These are phyloP conservation scores for Eupelmus urozonus DNA, from an alignment of 2,888 invertebrate species.

Conservation along the genomic window DNA sequence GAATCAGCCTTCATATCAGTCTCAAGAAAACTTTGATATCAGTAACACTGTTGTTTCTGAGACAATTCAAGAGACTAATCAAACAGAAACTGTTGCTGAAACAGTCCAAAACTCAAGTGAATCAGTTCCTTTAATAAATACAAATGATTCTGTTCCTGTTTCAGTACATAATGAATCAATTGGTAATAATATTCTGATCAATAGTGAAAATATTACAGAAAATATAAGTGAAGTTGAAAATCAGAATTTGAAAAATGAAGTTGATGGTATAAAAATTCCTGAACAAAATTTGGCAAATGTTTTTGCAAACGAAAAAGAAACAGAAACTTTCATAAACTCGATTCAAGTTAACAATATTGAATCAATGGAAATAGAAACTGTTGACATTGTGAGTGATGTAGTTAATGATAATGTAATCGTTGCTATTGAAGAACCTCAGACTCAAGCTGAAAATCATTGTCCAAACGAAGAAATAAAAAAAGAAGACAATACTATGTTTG, in stretches of 20 bases:
- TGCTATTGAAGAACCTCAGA: constrained; percentile 15
- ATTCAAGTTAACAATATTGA: constrained; percentile 33
- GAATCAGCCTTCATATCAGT: constrained; percentile 17
- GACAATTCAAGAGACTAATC: constrained; percentile 17
- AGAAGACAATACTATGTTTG: background rate
- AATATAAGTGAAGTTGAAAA: constrained; percentile 28
- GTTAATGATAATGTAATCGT: constrained; percentile 3
- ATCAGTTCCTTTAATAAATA: constrained; percentile 33
- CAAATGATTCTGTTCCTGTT: constrained; percentile 28
- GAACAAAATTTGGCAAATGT: constrained; percentile 8
- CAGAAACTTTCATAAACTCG: constrained; percentile 6
- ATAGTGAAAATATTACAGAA: constrained; percentile 24
- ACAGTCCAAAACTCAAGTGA: constrained; percentile 21
- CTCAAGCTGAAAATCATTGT: constrained; percentile 29
- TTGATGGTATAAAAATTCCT: constrained; percentile 11
- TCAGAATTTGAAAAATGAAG: constrained; percentile 7
- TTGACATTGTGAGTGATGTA: constrained; percentile 4
- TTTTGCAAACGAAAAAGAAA: constrained; percentile 13
- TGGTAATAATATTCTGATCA: constrained; percentile 19
- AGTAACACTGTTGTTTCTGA: constrained; percentile 21
- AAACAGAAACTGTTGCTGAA: constrained; percentile 39
- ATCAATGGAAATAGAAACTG: constrained; percentile 10
- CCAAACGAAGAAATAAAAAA: constrained; percentile 10
- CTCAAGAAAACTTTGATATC: constrained; percentile 35
- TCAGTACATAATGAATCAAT: constrained; percentile 22